These are phyloP conservation scores for Cryptophagus acutangulus DNA, from an alignment of 2,888 invertebrate species.

Conservation along the genomic window DNA sequence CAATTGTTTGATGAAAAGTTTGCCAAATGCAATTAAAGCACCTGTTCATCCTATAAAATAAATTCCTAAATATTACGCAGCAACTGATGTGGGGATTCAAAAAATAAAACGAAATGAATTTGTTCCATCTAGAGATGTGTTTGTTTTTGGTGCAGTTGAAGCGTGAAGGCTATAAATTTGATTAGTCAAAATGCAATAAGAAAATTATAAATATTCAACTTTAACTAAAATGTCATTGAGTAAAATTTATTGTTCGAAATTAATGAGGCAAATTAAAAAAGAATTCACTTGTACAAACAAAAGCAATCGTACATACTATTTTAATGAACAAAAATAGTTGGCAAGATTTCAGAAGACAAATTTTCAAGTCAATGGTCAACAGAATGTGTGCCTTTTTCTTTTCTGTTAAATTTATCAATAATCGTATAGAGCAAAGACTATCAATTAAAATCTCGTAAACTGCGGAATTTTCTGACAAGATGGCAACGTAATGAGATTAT, in stretches of 20 bases:
- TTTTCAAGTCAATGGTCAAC: constrained; percentile 6
- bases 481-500: constrained; percentile 31
- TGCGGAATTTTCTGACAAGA: constrained; percentile 14
- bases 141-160: no score
- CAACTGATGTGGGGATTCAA: no score
- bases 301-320: constrained; percentile 33
- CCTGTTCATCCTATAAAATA: no score
- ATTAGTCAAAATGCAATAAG: constrained; percentile 4
- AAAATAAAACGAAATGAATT: no score
- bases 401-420: constrained; percentile 1
- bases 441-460: constrained; percentile 27
- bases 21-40: no score
- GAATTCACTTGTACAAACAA: constrained; percentile 25
- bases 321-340: constrained; percentile 38
- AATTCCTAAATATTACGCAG: no score
- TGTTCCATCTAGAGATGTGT: no score
- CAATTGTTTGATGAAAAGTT: no score
- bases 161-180: constrained; percentile 5
- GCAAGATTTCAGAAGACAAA: constrained; percentile 13
- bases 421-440: not conserved
- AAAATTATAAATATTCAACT: constrained; percentile 6
- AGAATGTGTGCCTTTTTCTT: not conserved
- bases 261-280: constrained; percentile 33
- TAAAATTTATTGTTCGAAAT: constrained; percentile 31
- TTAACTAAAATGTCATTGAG: constrained; percentile 21